Conservation (phyloP, 1,140 invertebrate species). For the Amphibalanus amphitrite region DNA sequence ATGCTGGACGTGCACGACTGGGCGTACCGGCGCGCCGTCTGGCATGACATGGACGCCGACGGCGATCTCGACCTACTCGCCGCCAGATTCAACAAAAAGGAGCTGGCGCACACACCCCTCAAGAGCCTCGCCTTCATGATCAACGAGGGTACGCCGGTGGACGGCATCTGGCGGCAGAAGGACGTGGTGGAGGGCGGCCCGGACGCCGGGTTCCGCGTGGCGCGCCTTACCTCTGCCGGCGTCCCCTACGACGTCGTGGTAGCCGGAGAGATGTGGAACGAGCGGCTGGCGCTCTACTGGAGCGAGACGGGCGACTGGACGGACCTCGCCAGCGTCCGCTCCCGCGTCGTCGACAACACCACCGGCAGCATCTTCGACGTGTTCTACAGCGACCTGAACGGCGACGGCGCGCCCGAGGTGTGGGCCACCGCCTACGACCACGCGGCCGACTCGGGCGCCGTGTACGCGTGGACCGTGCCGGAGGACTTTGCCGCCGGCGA, state of each 20-base stretch:
- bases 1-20: conserved; percentile 18
- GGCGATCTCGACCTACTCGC: conserved; percentile 28
- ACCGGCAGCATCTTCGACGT: conserved; percentile 27
- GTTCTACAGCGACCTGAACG: conserved; percentile 25
- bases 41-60: conserved; percentile 31
- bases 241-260: conserved; percentile 23
- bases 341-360: conserved; percentile 23
- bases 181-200: conserved; percentile 22
- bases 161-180: conserved; percentile 23
- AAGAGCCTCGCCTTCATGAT: conserved; percentile 10
- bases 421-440: conserved; percentile 21
- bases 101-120: neutral
- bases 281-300: conserved; percentile 25
- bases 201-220: conserved; percentile 24
- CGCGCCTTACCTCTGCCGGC: conserved; percentile 20
- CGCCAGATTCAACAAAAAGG: conserved; percentile 21
- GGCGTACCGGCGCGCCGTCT: conserved; percentile 30
- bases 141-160: conserved; percentile 13
- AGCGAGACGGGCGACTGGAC: conserved; percentile 22
- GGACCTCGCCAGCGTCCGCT: conserved; percentile 21
- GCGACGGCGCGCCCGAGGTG: conserved; percentile 25
- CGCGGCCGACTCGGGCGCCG: no score
- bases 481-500: conserved; percentile 16
- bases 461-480: neutral
- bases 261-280: conserved; percentile 25